Conservation (phyloP, 2,113 vertebrate genomes). For the Ramphastos sulfuratus region DNA sequence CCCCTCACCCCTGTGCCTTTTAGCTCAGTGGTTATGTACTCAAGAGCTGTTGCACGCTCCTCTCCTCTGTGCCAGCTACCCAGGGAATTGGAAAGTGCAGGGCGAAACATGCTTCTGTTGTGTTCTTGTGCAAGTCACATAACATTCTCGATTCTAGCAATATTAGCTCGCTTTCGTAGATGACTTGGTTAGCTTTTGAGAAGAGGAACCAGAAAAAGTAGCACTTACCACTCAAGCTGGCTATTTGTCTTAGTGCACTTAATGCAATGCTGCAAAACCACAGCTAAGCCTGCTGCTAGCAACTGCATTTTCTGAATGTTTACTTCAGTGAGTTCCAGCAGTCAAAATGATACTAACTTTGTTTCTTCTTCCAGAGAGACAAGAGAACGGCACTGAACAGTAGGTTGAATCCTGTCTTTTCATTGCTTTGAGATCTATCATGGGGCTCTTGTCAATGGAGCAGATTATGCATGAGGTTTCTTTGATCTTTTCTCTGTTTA, state of each 20-base stretch:
- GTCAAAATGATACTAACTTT: background rate
- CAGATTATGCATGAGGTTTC: background rate
- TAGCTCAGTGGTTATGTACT: background rate
- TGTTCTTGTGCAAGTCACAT: background rate
- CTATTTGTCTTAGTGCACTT: background rate
- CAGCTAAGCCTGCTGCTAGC: background rate
- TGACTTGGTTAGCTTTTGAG: background rate
- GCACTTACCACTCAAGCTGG: background rate
- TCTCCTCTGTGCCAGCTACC: background rate
- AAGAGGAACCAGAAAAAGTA: background rate
- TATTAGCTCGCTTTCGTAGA: background rate
- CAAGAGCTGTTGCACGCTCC: accelerated
- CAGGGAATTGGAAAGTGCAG: background rate
- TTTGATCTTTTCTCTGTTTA: background rate
- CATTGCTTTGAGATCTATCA: background rate
- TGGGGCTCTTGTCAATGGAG: background rate
- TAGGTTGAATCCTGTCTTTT: constrained; percentile 57
- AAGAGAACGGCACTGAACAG: constrained; percentile 78
- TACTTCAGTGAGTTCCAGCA: background rate
- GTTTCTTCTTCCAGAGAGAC: constrained; percentile 66
- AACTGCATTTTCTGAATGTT: background rate
- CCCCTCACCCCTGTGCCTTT: background rate
- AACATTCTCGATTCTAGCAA: accelerated
- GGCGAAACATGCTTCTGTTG: background rate
- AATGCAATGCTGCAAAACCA: background rate